Conservation (phyloP, 2,888 invertebrate species). For the Drosophila atripex region DNA sequence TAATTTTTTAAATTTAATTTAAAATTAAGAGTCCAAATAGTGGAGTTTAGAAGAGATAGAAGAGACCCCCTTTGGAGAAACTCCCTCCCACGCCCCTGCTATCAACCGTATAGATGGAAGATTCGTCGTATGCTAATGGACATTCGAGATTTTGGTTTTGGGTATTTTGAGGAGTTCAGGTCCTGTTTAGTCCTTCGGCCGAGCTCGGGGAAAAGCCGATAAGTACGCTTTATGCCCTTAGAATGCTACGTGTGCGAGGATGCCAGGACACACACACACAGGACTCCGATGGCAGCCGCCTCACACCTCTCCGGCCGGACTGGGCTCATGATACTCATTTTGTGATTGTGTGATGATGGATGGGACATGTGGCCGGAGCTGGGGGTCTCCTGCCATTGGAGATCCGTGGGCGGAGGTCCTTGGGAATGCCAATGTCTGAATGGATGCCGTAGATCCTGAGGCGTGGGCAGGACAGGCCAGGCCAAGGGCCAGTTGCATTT, state of each 20-base stretch:
- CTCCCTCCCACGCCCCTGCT: neutral
- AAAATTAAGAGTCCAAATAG: too few relatives aligned
- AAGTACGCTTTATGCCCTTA: constrained; percentile 78
- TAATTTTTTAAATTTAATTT: too few relatives aligned
- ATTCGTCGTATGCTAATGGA: constrained; percentile 77
- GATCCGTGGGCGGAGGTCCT: constrained; percentile 9
- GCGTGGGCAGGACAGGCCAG: constrained; percentile 12
- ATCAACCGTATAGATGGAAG: constrained; percentile 27
- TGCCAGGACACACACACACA: constrained; percentile 3
- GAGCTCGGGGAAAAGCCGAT: constrained; percentile 68
- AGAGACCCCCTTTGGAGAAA: neutral
- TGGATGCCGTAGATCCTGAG: constrained; percentile 1
- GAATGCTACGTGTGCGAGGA: constrained; percentile 68
- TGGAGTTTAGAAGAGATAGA: too few relatives aligned
- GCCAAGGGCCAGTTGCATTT: constrained; percentile 62
- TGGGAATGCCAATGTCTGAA: constrained; percentile 57
- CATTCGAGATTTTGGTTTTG: constrained; percentile 80
- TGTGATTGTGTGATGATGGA: constrained; percentile 81
- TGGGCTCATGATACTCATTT: constrained; percentile 75
- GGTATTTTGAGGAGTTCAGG: constrained; percentile 76
- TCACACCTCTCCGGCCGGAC: constrained; percentile 3
- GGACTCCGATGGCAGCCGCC: constrained; percentile 2
- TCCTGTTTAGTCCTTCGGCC: constrained; percentile 50
- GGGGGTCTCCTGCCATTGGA: constrained; percentile 22
- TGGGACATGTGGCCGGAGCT: constrained; percentile 70